A percentile compares a stretch with the other conserved stretches of the same genome.
Evolutionary conservation across 1,140 invertebrate genomes (phyloP).

Genomic region (Rhagoletis pomonella): DNA sequence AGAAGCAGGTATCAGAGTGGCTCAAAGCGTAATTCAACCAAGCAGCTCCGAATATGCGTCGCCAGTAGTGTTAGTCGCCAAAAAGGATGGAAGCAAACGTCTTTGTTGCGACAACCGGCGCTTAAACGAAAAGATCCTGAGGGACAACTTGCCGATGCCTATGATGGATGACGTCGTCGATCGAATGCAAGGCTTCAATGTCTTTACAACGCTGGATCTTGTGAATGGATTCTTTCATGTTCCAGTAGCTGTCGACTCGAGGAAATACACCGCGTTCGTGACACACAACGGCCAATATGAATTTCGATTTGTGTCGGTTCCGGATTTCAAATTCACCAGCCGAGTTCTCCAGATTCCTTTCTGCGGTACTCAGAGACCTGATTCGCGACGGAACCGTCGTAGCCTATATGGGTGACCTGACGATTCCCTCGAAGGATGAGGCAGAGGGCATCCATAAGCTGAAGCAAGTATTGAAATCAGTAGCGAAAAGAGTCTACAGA

Average conservation of each 20-base stretch:
- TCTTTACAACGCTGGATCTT: conserved; percentile 60
- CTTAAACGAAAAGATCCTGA: conserved; percentile 49
- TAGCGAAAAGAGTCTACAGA: too few relatives aligned
- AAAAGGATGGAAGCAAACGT: conserved; percentile 53
- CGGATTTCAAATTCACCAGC: too few relatives aligned
- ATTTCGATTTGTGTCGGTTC: too few relatives aligned
- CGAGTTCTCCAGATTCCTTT: conserved; percentile 31
- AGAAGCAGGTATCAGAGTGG: conserved; percentile 61
- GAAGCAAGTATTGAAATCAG: not conserved
- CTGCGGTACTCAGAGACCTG: conserved; percentile 46
- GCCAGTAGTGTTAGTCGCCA: conserved; percentile 51
- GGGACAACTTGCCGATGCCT: conserved; percentile 59
- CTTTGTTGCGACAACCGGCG: conserved; percentile 53
- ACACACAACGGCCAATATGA: too few relatives aligned
- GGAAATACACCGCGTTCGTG: too few relatives aligned
- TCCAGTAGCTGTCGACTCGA: conserved; percentile 56
- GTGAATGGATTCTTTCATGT: conserved; percentile 56
- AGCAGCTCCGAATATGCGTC: conserved; percentile 60
- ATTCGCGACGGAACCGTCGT: not conserved
- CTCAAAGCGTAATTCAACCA: conserved; percentile 61
- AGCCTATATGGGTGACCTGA: too few relatives aligned
- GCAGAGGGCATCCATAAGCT: not conserved
- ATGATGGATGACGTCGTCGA: conserved; percentile 60
- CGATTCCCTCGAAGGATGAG: too few relatives aligned
- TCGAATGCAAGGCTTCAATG: conserved; percentile 40